Base-by-base conservation (phyloP, 2,888 invertebrate species). In the Eilema sororculum region DNA sequence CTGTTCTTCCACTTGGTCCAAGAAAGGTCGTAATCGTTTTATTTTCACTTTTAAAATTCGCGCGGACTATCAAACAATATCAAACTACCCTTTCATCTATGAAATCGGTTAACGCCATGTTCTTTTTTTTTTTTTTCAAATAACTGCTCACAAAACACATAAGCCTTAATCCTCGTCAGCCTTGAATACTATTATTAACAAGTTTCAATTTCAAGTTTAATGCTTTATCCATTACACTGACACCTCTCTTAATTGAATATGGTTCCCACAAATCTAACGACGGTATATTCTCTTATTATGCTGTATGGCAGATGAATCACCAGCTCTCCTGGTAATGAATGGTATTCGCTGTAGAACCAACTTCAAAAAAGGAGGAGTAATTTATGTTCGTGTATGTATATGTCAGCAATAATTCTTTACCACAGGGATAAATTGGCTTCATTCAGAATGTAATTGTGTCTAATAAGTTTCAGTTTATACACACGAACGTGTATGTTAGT, bases 211-310 rank as follows among this genome's bases (percentile, higher is more conserved):
- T 28, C 25, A 58, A 25, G 25, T 58, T 13, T 24, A 58, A 20
- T 58, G 58, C 58, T 28, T 5, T 58, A 58, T 25, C 20, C 25
- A 58, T 58, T 58, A 58, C 58, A 25, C 28, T 28, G 58, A 58
- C 58, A 58, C 20, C 16, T 58, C 58, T 28, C 58, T 58, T 61
- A 61, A 61, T 61, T 61, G 30, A 33, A 61, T 61, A 33, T 61
- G 30, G 33, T 33, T 33, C 30, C 33, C 24, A 78, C 74, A 80
- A 77, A 68, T 57, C 66, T 37, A 56, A 46, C n/a, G 30, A 65
- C n/a, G 69, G 76, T 74, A 66, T 74, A 30, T 78, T 78, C 58
- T 58, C 25, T 58, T 58, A 58, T 58, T 58, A 58, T 58, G 16
- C 58, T 25, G 16, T 28, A 58, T 28, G 58, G 25, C 5, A 16